These are phyloP conservation scores for Brienomyrus longianalis DNA, from an alignment of 2,113 vertebrate genomes.

Conservation along the genomic window DNA sequence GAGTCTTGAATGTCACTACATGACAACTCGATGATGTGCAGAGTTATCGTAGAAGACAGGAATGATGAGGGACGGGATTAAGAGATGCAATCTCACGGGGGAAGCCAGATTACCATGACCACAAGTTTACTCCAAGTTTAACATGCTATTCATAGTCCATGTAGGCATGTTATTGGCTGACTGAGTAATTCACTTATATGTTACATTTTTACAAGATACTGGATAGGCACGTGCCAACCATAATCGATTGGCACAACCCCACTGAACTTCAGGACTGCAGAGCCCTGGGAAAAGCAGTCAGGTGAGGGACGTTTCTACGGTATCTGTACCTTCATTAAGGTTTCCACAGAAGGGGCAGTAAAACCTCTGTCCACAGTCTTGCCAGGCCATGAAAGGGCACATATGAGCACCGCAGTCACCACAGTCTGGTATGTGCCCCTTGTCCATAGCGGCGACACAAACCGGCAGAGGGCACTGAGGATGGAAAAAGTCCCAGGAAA, in stretches of 20 bases:
- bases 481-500: not conserved
- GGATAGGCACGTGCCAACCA: not conserved
- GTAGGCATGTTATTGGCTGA: not conserved
- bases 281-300: not conserved
- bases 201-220: not conserved
- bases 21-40: not conserved
- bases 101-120: not conserved
- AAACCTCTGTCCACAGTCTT: constrained; percentile 68
- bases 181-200: not conserved
- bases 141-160: not conserved
- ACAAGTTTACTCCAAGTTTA: not conserved
- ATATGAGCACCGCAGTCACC: constrained; percentile 57
- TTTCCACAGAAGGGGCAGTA: constrained; percentile 65
- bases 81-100: not conserved
- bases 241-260: not conserved
- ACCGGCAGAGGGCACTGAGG: constrained; percentile 41
- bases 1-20: not conserved
- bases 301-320: not conserved
- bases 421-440: constrained; percentile 50
- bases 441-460: constrained; percentile 27
- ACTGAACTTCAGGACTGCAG: not conserved
- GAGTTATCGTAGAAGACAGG: not conserved
- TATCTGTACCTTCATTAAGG: constrained; percentile 52
- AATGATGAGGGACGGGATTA: not conserved
- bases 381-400: constrained; percentile 63